Evolutionary conservation across 2,113 vertebrate species (phyloP), one percentile per base, ranked within the genome.

Genomic region (Cercopithecus mona): DNA sequence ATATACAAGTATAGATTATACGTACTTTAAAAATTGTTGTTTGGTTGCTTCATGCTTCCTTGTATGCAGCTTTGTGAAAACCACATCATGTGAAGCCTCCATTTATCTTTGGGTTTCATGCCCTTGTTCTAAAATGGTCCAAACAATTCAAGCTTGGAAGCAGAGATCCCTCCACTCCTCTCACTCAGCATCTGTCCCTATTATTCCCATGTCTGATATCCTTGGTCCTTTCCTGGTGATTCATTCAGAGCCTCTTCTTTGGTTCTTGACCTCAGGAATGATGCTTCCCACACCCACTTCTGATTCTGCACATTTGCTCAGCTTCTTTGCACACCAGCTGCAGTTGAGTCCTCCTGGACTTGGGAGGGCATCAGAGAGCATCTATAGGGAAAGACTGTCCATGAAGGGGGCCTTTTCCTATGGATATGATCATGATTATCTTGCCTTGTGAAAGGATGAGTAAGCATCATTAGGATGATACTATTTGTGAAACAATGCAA

Each of bases 101-200:
- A 48, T 7, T 66, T 48, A 25, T 45, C 23, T 70, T 32, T 35
- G 40, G 23, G 12, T 81, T 82, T 82, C 45, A 61, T 23, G 40
- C 22, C 6, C 94, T 92, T 89, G 83, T 52, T 88, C 57, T 86
- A 61, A 70, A 87, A 90, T 43, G 25, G 57, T 64, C 12, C 12
- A 45, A 88, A 79, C 16, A 57, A 57, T 61, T 75, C 50, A 52
- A 35, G 55, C 35, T 61, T 79, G 23, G 80, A 92, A 76, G 30
- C 50, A 40, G 52, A 90, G 20, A 35, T 35, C 14, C n/a, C 38
- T 12, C 0, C 6, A 4, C 1, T 12, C 11, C 13, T 4, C 52
- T 22, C 25, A 14, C 6, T 35, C 27, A 20, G 8, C 27, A 22
- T 6, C 43, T 30, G 13, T 86, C 14, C 83, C 30, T 25, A 1